These are phyloP conservation scores for Cephus sareptanus DNA, from an alignment of 2,888 invertebrate species.

Conservation along the genomic window DNA sequence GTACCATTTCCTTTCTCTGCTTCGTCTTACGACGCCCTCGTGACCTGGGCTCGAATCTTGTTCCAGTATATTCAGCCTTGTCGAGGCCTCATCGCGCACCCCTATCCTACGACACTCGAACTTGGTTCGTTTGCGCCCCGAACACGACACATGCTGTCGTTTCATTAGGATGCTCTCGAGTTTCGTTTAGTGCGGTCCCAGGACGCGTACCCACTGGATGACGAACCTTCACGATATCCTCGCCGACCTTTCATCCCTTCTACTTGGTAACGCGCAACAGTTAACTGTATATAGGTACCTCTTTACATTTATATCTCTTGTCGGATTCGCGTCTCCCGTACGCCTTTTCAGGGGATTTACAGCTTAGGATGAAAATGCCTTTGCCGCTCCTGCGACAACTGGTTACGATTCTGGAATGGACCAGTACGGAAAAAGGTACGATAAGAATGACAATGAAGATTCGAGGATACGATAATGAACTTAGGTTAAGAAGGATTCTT, in stretches of 20 bases:
- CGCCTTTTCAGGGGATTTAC: not conserved
- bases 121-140: not conserved
- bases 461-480: not conserved
- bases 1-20: not conserved
- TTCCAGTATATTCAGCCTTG: not conserved
- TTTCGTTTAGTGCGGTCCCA: slow-evolving; percentile 3
- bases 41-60: slow-evolving; percentile 17
- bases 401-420: not conserved
- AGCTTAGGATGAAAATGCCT: not conserved
- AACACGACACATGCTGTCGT: slow-evolving; percentile 13
- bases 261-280: not conserved
- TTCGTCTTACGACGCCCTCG: slow-evolving; percentile 15
- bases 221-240: not conserved
- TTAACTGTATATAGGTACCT: not conserved
- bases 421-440: not conserved
- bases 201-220: not conserved
- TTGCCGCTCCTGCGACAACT: not conserved
- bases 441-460: not conserved
- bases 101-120: not conserved
- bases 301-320: not conserved
- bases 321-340: not conserved
- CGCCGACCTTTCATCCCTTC: not conserved
- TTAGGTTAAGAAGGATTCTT: not conserved
- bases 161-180: slow-evolving; percentile 9
- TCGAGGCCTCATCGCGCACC: not conserved